Evolutionary conservation across 2,113 vertebrate species (phyloP).

Genomic region (Peromyscus polionotus): DNA sequence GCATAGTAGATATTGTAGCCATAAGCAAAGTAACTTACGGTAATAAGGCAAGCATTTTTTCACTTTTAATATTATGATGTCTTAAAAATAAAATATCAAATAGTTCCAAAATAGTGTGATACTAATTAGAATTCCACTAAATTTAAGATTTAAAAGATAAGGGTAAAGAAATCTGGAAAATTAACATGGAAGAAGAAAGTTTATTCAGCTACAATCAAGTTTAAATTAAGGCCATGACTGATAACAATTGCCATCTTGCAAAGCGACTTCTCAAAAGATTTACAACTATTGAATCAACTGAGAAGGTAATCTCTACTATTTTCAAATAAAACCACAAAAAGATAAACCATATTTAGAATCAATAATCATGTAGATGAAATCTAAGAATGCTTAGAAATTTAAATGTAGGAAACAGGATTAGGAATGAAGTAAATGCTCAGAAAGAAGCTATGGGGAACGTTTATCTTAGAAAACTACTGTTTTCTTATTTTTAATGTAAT

Average conservation of each 20-base stretch:
- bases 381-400: conserved; percentile 52
- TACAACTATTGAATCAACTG: conserved; percentile 80
- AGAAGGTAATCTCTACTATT: conserved; percentile 71
- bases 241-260: conserved; percentile 74
- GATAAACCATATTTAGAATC: conserved; percentile 78
- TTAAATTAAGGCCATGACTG: conserved; percentile 85
- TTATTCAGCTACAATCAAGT: conserved; percentile 76
- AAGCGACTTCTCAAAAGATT: conserved; percentile 82
- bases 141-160: conserved; percentile 45
- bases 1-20: background rate
- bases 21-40: background rate
- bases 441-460: background rate
- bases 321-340: conserved; percentile 75
- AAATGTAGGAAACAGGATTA: conserved; percentile 10
- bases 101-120: background rate
- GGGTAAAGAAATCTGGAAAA: conserved; percentile 61
- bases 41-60: background rate
- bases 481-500: conserved; percentile 87
- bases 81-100: conserved; percentile 55
- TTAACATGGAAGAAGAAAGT: conserved; percentile 68
- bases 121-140: background rate
- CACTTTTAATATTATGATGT: conserved; percentile 27
- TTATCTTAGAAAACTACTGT: conserved; percentile 77
- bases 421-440: conserved; percentile 59
- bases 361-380: conserved; percentile 55